Evolutionary conservation across 2,113 vertebrate genomes (phyloP), one percentile per base, ranked within the genome.

Genomic region (Chaetodon auriga): DNA sequence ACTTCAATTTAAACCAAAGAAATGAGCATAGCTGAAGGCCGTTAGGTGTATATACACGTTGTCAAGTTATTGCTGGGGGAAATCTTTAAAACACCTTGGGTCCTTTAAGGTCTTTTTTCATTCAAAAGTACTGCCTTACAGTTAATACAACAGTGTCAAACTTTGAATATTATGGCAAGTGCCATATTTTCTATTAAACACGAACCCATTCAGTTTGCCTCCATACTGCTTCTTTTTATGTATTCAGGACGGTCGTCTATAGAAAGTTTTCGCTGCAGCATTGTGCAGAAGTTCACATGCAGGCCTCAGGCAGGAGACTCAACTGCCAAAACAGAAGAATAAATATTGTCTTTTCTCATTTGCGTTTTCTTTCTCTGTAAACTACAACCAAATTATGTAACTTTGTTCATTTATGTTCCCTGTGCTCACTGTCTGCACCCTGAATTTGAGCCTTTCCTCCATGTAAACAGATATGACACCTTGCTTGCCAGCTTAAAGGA

Each of bases 1-100:
- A 78, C 63, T 85, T 87, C 21, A 45, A 41, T 89, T 77, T n/a
- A 85, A 91, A 91, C 91, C 89, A 92, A 93, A 93, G 91, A 91
- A 68, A 74, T 41, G 43, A 46, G 30, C 54, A 74, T 11, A 77
- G 62, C 55, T 69, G 46, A 79, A 58, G 63, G 61, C 6, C 4
- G 12, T 68, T 61, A 46, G 48, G 43, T 72, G 64, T 75, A 83
- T 48, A 78, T 46, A 81, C n/a, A 70, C 69, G 69, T 30, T 62
- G 61, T 82, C n/a, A n/a, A 78, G 72, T 66, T 68, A 35, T 73
- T 73, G 30, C 64, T 72, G 45, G 49, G 49, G 30, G 48, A 72
- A 63, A 65, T 53, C 65, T 85, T 68, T 58, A 53, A 60, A 82
- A 25, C 78, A 87, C 68, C 78, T 68, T 60, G 53, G 21, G 38